These are phyloP conservation scores for human DNA, from an alignment of 2,113 vertebrate species.

Conservation along the genomic window DNA sequence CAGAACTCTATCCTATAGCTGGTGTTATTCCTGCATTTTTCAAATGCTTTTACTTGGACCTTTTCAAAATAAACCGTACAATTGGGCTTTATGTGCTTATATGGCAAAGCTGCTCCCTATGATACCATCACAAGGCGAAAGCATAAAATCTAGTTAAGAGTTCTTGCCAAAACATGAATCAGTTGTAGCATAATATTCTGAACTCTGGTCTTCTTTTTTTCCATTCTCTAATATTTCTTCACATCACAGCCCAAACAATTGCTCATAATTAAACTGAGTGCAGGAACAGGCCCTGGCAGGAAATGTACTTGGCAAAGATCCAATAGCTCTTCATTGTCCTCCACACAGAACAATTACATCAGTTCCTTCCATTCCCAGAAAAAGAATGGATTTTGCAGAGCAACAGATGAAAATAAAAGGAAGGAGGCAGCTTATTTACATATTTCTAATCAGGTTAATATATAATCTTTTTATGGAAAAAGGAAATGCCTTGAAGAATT, in stretches of 20 bases:
- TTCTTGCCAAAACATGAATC: slow-evolving; percentile 89
- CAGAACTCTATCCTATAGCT: slow-evolving; percentile 75
- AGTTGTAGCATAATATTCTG: slow-evolving; percentile 83
- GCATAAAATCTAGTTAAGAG: slow-evolving; percentile 84
- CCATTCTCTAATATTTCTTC: slow-evolving; percentile 90
- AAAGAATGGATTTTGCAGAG: slow-evolving; percentile 44
- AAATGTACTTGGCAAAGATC: slow-evolving; percentile 81
- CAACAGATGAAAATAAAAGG: slow-evolving; percentile 44
- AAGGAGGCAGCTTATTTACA: slow-evolving; percentile 72
- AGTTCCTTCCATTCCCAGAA: slow-evolving; percentile 84
- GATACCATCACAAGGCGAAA: slow-evolving; percentile 83
- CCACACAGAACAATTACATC: slow-evolving; percentile 83
- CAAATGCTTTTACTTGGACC: slow-evolving; percentile 82
- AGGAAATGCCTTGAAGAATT: background rate
- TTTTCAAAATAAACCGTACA: slow-evolving; percentile 85
- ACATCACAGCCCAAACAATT: slow-evolving; percentile 87
- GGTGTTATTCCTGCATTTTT: slow-evolving; percentile 83
- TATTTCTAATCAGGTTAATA: slow-evolving; percentile 51
- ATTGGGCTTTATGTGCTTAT: slow-evolving; percentile 87
- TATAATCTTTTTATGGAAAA: slow-evolving; percentile 59
- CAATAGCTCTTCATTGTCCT: slow-evolving; percentile 80
- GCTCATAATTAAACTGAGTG: slow-evolving; percentile 87
- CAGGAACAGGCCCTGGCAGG: slow-evolving; percentile 85
- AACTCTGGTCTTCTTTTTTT: slow-evolving; percentile 85
- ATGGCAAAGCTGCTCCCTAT: slow-evolving; percentile 85